Conservation (phyloP, 2,113 vertebrate species). For the Gorilla gorilla region DNA sequence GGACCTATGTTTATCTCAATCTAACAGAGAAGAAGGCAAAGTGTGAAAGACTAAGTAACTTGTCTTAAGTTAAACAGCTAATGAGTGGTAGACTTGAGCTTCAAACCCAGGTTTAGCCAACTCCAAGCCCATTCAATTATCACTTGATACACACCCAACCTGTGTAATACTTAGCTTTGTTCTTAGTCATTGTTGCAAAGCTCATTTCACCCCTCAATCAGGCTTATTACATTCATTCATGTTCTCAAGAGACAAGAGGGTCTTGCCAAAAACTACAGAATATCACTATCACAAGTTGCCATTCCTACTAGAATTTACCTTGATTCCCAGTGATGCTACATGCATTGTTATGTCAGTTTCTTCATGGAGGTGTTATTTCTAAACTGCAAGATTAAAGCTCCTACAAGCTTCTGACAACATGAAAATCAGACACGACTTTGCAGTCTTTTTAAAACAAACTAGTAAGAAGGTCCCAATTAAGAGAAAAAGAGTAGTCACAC, state of each 20-base stretch:
- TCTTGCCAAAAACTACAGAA: not conserved
- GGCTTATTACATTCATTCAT: not conserved
- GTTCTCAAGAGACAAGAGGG: not conserved
- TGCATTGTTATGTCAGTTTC: constrained; percentile 53
- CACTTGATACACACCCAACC: not conserved
- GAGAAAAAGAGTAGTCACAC: constrained; percentile 46
- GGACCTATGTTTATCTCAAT: not conserved
- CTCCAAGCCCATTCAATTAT: not conserved
- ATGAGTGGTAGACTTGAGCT: not conserved
- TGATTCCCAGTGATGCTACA: not conserved
- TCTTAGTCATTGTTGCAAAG: not conserved
- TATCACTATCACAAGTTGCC: constrained; percentile 22
- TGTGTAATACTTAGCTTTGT: not conserved
- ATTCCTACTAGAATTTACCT: constrained; percentile 7
- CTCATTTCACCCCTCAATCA: not conserved
- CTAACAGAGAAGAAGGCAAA: not conserved
- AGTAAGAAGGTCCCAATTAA: constrained; percentile 78
- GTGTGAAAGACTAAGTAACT: not conserved
- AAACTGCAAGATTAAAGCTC: constrained; percentile 64
- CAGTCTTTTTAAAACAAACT: constrained; percentile 67
- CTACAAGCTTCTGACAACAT: constrained; percentile 23
- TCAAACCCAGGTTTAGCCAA: not conserved
- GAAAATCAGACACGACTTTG: constrained; percentile 71
- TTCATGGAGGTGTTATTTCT: constrained; percentile 56
- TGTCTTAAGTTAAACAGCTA: not conserved